These are phyloP conservation scores for Temnothorax nylanderi DNA, from an alignment of 1,140 invertebrate species.

Conservation along the genomic window DNA sequence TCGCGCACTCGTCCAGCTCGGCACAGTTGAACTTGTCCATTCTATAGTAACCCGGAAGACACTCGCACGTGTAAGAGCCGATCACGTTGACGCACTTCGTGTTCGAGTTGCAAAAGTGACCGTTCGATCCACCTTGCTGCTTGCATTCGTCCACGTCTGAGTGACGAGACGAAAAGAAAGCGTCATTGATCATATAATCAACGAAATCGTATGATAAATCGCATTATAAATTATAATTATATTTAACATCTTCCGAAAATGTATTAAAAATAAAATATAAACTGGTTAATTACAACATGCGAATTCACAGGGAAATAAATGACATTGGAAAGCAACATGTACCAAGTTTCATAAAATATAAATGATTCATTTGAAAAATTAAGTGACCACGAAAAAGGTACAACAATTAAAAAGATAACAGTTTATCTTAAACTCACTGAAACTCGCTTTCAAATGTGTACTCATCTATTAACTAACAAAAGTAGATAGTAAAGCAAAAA, in stretches of 20 bases:
- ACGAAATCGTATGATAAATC: not conserved
- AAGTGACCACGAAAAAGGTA: not conserved
- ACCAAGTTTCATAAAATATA: not conserved
- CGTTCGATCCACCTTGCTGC: conserved; percentile 90
- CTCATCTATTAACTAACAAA: not conserved
- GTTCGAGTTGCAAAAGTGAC: conserved; percentile 93
- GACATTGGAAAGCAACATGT: not conserved
- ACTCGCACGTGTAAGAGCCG: conserved; percentile 93
- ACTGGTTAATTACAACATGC: not conserved
- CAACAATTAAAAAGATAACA: too few relatives aligned
- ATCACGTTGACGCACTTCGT: conserved; percentile 92
- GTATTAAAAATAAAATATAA: not conserved
- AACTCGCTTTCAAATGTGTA: not conserved
- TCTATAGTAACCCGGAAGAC: conserved; percentile 91
- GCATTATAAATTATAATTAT: conserved; percentile 2
- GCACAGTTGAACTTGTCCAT: conserved; percentile 93
- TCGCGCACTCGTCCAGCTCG: conserved; percentile 92
- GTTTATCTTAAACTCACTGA: not conserved
- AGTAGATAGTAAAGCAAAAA: not conserved
- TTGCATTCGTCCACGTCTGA: conserved; percentile 94
- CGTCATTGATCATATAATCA: not conserved
- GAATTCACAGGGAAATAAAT: not conserved
- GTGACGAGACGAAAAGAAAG: not conserved
- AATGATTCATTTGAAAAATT: not conserved
- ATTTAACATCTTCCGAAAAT: not conserved